phyloP scores from a whole-genome alignment of 2,113 vertebrate genomes.

The Zonotrichia leucophrys region DNA sequence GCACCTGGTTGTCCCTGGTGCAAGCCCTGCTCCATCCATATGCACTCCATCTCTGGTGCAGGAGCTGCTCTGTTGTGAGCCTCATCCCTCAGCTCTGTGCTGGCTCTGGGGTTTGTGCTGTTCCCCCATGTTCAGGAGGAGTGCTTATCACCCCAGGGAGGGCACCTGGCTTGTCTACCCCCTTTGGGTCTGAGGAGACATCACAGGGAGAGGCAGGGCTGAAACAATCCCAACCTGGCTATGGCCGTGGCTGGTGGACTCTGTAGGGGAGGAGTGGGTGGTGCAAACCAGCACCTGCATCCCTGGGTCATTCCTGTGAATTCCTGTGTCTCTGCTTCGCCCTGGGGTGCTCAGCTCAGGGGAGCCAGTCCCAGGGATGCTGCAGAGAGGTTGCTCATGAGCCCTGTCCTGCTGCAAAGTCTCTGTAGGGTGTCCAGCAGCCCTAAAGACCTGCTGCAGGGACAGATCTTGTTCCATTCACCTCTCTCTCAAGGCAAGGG shows the following conservation, averaged over 20 bases:
- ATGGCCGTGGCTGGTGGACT: background rate
- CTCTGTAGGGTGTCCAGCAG: too few relatives aligned
- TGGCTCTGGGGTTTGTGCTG: background rate
- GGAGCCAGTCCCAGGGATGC: background rate
- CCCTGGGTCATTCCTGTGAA: background rate
- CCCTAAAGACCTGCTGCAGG: background rate
- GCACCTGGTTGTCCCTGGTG: background rate
- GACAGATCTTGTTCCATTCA: background rate
- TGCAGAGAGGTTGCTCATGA: background rate
- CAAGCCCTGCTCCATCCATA: background rate
- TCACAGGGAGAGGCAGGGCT: background rate
- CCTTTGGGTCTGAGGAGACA: background rate
- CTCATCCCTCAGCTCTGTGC: background rate
- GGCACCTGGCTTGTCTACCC: background rate
- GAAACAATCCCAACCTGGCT: background rate
- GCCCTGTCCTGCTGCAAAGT: background rate
- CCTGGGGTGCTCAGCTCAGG: background rate
- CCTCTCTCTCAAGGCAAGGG: background rate
- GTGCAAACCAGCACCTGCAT: background rate
- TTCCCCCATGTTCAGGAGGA: background rate
- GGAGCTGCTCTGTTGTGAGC: background rate
- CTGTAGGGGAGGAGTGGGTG: accelerated
- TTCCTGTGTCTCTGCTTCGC: background rate
- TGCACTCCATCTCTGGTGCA: background rate
- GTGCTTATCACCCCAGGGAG: background rate